A percentile compares a stretch with the other conserved stretches of the same genome.
phyloP scores from a whole-genome alignment of 2,113 vertebrate genomes.

The Theristicus caerulescens region DNA sequence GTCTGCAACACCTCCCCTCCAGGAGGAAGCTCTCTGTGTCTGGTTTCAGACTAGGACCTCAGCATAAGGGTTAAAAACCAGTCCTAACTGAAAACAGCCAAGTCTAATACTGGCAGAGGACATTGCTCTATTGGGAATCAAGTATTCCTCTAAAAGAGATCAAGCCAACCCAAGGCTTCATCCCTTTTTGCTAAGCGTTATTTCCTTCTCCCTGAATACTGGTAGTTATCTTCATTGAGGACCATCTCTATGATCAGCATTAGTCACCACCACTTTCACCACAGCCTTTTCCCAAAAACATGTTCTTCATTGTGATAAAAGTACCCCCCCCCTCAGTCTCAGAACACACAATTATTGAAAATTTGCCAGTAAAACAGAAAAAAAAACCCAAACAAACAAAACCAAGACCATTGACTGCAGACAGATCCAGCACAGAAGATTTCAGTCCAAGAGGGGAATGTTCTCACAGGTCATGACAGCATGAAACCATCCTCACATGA shows the following conservation, averaged over 20 bases:
- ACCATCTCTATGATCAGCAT: neutral
- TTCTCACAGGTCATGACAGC: neutral
- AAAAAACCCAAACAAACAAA: neutral
- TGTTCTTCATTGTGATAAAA: neutral
- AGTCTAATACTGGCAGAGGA: neutral
- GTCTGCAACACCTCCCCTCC: neutral
- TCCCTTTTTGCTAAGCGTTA: neutral
- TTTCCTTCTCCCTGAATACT: neutral
- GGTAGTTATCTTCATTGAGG: too few relatives aligned
- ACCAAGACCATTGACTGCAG: neutral
- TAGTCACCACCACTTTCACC: neutral
- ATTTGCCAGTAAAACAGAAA: neutral
- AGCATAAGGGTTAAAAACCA: neutral
- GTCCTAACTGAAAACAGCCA: neutral
- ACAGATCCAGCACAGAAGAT: neutral
- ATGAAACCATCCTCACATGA: neutral
- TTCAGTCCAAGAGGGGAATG: neutral
- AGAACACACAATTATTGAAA: neutral
- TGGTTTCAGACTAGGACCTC: neutral
- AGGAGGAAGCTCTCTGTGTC: neutral
- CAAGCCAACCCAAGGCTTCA: neutral
- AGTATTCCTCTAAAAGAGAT: neutral
- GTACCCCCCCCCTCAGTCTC: neutral
- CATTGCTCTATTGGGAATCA: neutral
- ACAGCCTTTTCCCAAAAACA: neutral